Conservation (phyloP, 2,888 invertebrate genomes). For the Heliconius aoede region DNA sequence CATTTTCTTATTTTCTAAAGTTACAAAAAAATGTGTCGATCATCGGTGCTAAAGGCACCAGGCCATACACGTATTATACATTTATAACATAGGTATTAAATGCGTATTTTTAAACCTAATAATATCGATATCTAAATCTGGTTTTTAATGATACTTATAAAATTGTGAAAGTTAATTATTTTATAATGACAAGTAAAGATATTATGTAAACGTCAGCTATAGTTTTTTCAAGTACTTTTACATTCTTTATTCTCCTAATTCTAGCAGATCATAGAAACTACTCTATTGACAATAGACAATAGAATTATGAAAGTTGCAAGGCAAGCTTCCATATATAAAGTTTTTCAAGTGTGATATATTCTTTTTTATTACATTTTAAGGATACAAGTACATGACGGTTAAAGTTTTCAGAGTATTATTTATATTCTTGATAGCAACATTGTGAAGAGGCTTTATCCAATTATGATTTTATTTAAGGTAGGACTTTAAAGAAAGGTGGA, state of each 20-base stretch:
- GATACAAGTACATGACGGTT: background rate
- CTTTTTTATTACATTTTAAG: background rate
- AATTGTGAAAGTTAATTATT: background rate
- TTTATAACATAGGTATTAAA: background rate
- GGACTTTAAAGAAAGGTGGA: constrained; percentile 21
- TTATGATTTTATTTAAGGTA: background rate
- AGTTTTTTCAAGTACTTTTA: background rate
- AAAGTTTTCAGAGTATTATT: background rate
- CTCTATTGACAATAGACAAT: background rate
- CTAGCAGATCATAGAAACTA: background rate
- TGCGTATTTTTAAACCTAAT: background rate
- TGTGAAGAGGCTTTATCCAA: background rate
- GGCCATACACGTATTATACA: too few relatives aligned
- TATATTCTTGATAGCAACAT: background rate
- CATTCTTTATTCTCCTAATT: background rate
- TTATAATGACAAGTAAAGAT: background rate
- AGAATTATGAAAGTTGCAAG: background rate
- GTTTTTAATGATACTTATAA: background rate
- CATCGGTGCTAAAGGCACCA: too few relatives aligned
- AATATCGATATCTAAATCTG: background rate
- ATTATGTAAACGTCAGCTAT: background rate
- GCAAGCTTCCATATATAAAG: background rate
- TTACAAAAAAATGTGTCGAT: background rate
- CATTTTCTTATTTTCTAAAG: background rate
- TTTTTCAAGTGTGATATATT: background rate